Percentiles rank a stretch among this genome's conserved stretches.
phyloP scores from a whole-genome alignment of 2,888 invertebrate genomes.

The Laspeyria flexula region DNA sequence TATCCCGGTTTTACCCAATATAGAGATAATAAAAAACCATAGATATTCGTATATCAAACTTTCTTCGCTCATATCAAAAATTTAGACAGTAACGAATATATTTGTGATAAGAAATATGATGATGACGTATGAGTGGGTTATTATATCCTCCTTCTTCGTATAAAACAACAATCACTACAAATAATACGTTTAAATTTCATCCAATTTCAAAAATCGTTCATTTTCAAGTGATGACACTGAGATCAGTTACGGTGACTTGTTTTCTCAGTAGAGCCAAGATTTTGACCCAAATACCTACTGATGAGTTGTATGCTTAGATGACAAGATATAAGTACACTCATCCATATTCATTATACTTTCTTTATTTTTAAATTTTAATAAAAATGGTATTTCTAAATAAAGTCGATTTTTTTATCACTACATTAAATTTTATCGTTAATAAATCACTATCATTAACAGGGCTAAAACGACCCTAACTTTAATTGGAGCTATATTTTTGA shows the following conservation, averaged over 20 bases:
- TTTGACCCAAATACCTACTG: conserved; percentile 11
- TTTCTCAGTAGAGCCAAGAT: conserved; percentile 25
- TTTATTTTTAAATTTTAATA: neutral
- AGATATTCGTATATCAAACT: no score
- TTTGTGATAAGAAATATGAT: no score
- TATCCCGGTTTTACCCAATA: no score
- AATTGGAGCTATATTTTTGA: no score
- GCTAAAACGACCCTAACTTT: neutral
- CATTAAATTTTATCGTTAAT: neutral
- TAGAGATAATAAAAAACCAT: no score
- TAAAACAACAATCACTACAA: no score
- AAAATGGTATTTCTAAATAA: neutral
- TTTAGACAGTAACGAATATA: no score
- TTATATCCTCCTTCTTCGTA: no score
- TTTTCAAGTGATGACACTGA: conserved; percentile 18
- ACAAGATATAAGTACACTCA: conserved; percentile 7
- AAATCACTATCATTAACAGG: neutral
- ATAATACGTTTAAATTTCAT: no score
- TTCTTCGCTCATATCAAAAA: no score
- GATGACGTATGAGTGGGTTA: no score
- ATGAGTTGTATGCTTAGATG: conserved; percentile 5
- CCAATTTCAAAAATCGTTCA: conserved; percentile 12
- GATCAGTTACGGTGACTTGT: conserved; percentile 25
- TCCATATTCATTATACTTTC: conserved; percentile 5
- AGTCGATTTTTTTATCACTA: neutral